phyloP scores from a whole-genome alignment of 2,888 invertebrate genomes.

The Lepidochitona cinerea region DNA sequence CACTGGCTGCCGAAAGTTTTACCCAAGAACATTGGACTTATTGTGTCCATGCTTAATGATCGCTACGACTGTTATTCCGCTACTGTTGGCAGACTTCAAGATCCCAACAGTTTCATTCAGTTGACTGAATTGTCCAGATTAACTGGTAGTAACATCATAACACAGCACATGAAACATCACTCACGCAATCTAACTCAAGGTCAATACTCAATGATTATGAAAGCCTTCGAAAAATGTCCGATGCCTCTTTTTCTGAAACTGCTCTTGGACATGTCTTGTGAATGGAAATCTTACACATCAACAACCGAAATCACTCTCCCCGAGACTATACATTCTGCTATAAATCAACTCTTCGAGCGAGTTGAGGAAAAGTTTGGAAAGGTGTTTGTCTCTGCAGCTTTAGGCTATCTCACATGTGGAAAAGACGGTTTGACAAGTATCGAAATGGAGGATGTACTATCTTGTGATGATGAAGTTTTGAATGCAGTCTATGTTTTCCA shows the following conservation, averaged over 20 bases:
- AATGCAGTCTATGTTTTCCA: conserved; percentile 44
- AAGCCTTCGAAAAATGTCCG: conserved; percentile 18
- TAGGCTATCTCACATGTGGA: conserved; percentile 40
- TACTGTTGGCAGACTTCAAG: neutral
- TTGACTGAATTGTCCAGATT: conserved; percentile 20
- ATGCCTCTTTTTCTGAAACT: conserved; percentile 44
- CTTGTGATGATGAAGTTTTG: conserved; percentile 39
- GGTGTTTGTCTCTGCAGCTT: conserved; percentile 27
- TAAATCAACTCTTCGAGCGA: conserved; percentile 27
- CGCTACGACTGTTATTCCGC: neutral
- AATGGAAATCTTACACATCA: conserved; percentile 35
- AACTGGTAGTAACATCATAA: conserved; percentile 25
- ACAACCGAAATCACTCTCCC: conserved; percentile 5
- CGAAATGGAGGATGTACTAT: conserved; percentile 41
- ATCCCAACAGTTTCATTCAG: conserved; percentile 14
- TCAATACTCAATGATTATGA: conserved; percentile 23
- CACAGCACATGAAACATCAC: conserved; percentile 10
- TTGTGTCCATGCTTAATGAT: conserved; percentile 23
- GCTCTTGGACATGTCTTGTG: conserved; percentile 28
- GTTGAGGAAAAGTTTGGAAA: conserved; percentile 37
- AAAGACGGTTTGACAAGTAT: conserved; percentile 32
- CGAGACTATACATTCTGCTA: conserved; percentile 28
- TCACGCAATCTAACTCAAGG: conserved; percentile 19
- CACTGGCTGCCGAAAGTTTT: conserved; percentile 32
- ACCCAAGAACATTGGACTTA: conserved; percentile 25